phyloP scores from a whole-genome alignment of 2,113 vertebrate species.

The Anseranas semipalmata region DNA sequence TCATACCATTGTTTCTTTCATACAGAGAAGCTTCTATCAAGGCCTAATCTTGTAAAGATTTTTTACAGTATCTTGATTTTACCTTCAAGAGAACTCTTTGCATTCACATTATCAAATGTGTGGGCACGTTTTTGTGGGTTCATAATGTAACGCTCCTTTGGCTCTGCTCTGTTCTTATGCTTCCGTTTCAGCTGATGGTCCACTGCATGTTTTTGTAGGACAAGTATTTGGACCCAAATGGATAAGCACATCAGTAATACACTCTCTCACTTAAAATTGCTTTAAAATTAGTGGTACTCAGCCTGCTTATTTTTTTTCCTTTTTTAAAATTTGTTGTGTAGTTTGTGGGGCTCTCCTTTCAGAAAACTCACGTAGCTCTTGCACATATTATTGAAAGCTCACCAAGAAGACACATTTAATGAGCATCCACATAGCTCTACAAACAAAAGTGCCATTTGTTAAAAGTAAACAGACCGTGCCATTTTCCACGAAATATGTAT shows the following conservation, averaged over 20 bases:
- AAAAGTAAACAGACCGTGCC: not conserved
- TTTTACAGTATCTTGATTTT: not conserved
- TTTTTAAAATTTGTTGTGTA: not conserved
- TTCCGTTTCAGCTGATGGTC: not conserved
- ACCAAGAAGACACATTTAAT: not conserved
- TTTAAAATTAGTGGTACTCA: not conserved
- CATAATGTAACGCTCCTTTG: not conserved
- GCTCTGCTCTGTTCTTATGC: not conserved
- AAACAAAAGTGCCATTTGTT: not conserved
- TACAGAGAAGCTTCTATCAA: not conserved
- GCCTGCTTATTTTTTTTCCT: not conserved
- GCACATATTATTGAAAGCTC: not conserved
- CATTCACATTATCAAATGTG: not conserved
- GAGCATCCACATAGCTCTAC: not conserved
- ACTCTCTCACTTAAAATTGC: not conserved
- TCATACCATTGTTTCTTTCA: not conserved
- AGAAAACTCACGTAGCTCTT: not conserved
- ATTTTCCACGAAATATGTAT: not conserved
- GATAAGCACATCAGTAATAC: not conserved
- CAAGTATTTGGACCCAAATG: not conserved
- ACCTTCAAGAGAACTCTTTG: not conserved
- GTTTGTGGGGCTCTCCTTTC: not conserved
- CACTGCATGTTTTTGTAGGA: not conserved
- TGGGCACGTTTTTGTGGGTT: not conserved
- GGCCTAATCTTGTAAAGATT: not conserved